Evolutionary conservation across 2,888 invertebrate genomes (phyloP).

Genomic region (Trileptium ribeirensis): DNA sequence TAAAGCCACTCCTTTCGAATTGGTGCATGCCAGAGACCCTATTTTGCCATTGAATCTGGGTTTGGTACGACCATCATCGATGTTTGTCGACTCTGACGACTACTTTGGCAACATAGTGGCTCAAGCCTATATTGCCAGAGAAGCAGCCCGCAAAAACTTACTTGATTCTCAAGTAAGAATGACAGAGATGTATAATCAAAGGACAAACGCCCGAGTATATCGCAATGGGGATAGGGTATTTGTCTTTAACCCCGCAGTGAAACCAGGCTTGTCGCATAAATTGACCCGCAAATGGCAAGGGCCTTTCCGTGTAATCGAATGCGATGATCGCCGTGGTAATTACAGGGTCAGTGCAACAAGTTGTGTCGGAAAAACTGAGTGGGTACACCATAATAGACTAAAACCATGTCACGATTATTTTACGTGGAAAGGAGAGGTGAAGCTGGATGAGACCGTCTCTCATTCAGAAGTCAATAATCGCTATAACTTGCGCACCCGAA

Average conservation of each 20-base stretch:
- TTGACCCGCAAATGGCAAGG: not conserved
- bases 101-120: not conserved
- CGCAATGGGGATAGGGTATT: not conserved
- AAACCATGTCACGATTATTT: not conserved
- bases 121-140: not conserved
- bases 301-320: not conserved
- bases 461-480: too few species aligned
- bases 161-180: not conserved
- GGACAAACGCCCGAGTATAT: not conserved
- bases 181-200: not conserved
- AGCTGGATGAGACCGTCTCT: too few species aligned
- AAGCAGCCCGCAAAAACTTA: not conserved
- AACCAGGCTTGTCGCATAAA: not conserved
- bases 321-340: not conserved
- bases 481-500: too few species aligned
- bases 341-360: not conserved
- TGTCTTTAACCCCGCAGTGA: not conserved
- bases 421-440: too few species aligned
- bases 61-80: not conserved
- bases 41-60: too few species aligned
- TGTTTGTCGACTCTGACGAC: not conserved
- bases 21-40: not conserved
- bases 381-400: not conserved
- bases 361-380: not conserved
- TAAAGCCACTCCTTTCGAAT: not conserved